Conservation (phyloP, 1,140 invertebrate species). For the Caerostris extrusa region DNA sequence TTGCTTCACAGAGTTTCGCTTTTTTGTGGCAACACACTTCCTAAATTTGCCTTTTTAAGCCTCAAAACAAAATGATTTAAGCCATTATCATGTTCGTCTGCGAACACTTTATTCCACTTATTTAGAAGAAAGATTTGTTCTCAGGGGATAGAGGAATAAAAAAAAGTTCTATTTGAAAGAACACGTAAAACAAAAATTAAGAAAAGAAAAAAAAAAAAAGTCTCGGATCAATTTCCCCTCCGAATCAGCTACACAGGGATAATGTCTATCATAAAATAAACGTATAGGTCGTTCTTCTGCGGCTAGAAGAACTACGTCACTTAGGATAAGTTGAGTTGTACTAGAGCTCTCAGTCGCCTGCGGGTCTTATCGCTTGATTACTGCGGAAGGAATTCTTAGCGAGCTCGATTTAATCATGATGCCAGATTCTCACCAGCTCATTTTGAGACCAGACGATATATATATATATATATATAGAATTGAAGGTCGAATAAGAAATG, state of each 20-base stretch:
- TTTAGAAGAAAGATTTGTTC: not conserved
- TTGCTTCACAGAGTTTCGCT: too few relatives aligned
- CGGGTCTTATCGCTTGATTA: not conserved
- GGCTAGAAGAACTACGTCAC: not conserved
- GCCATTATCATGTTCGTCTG: too few relatives aligned
- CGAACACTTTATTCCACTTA: not conserved
- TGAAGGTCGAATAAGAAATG: too few relatives aligned
- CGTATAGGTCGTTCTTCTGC: not conserved
- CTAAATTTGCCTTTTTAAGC: too few relatives aligned
- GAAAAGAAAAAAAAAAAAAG: not conserved
- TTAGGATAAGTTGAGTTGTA: slow-evolving; percentile 3
- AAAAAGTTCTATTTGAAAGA: not conserved
- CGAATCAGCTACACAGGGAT: not conserved
- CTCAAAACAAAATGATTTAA: too few relatives aligned
- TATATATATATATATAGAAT: too few relatives aligned
- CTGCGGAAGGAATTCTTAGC: not conserved
- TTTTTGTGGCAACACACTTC: too few relatives aligned
- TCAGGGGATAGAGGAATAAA: not conserved
- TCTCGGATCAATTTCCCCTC: not conserved
- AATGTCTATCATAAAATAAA: not conserved
- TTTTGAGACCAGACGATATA: not conserved
- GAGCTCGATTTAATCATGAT: not conserved
- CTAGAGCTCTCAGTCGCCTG: not conserved
- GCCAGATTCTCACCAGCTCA: not conserved
- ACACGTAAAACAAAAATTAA: not conserved